Base-by-base conservation (phyloP, 2,113 vertebrate genomes). In the Hucho hucho region DNA sequence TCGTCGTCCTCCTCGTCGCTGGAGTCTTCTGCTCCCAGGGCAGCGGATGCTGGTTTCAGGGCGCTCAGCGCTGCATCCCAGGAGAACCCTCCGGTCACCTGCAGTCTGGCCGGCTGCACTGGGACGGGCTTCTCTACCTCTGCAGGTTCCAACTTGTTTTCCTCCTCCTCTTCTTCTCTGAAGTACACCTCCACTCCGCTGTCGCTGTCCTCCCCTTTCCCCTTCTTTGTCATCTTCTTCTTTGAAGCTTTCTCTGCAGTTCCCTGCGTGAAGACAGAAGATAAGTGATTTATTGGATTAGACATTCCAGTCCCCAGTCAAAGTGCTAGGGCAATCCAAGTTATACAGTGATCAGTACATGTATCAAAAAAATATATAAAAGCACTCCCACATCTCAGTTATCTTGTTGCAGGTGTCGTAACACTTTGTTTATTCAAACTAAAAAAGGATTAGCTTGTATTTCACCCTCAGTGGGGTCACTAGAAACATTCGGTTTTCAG, bases 181-280 rank as follows among this genome's bases (percentile, higher is more conserved):
- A 94, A 97, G 84, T 95, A 97, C 1, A 98, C 95, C 49, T 97
- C 97, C 65, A 98, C 93, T 20, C 96, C 96, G 49, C 96, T 97
- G 89, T 97, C 96, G 0, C 81, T 89, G 61, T 94, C 96, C 61
- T 96, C 95, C 0, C 28, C 24, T 24, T 80, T 69, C 0, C 26
- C 20, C 46, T 64, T 85, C 24, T 81, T 90, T 75, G 86, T 94
- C 3, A 84, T 94, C 84, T 90, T 90, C 83, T 94, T 89, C 79
- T 78, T 90, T 6, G 20, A 1, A 69, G 25, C n/a, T 76, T 43
- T 6, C 24, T 47, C 76, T 13, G 65, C 12, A 61, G 65, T 67
- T 77, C 20, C 14, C 18, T 47, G 49, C 22, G 16, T 6, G 0
- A 9, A 67, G 32, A 24, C 20, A 43, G n/a, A 64, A 25, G 70